These are phyloP conservation scores for Atopsyche davidsoni DNA, from an alignment of 1,140 invertebrate species.

Conservation along the genomic window DNA sequence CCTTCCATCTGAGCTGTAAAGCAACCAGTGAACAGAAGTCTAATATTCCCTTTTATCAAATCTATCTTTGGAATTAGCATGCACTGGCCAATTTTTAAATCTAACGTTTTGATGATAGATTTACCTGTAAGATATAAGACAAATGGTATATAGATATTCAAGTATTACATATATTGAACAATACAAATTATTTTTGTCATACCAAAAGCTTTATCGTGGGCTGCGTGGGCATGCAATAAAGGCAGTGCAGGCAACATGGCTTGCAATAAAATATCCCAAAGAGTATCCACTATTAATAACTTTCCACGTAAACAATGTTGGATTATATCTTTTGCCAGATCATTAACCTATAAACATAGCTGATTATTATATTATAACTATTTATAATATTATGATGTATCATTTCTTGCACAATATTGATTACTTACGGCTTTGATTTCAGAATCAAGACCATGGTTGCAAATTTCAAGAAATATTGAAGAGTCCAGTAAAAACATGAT, in stretches of 20 bases:
- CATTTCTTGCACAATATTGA: background rate
- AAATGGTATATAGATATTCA: background rate
- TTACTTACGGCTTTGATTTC: conserved; percentile 22
- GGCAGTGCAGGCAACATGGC: conserved; percentile 52
- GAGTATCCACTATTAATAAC: conserved; percentile 50
- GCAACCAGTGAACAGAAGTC: conserved; percentile 39
- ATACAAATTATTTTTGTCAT: conserved; percentile 20
- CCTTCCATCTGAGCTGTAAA: conserved; percentile 41
- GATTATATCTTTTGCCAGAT: conserved; percentile 54
- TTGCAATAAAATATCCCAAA: conserved; percentile 54
- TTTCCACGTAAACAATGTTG: conserved; percentile 56
- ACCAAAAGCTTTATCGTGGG: conserved; percentile 42
- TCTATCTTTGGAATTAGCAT: conserved; percentile 51
- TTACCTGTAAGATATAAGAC: conserved; percentile 37
- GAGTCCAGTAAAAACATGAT: conserved; percentile 50
- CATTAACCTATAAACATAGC: conserved; percentile 43
- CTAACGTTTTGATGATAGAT: conserved; percentile 54
- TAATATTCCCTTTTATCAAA: conserved; percentile 37
- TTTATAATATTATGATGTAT: conserved; percentile 5
- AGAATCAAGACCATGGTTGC: conserved; percentile 52
- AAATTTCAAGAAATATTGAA: conserved; percentile 56
- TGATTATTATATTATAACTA: conserved; percentile 3
- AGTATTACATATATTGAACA: background rate
- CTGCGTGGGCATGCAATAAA: conserved; percentile 40
- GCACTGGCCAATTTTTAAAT: conserved; percentile 52